These are phyloP conservation scores for Platyura marginata DNA, from an alignment of 1,140 invertebrate species.

Conservation along the genomic window DNA sequence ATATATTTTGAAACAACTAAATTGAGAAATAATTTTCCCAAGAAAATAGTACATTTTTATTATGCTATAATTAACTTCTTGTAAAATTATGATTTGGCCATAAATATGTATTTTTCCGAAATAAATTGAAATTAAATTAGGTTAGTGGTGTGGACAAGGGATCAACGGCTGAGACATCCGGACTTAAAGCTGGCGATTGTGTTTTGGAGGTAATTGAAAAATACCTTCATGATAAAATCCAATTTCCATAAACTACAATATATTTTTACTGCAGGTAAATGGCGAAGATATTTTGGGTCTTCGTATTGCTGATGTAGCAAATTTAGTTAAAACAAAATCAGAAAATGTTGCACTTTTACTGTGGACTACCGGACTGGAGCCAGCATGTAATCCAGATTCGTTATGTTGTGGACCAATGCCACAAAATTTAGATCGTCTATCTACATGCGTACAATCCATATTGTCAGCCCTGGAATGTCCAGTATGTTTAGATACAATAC, in stretches of 20 bases:
- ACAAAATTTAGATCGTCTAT: constrained; percentile 27
- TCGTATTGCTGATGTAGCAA: constrained; percentile 34
- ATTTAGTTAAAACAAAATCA: constrained; percentile 27
- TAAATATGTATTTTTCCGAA: not conserved
- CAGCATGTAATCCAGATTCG: constrained; percentile 27
- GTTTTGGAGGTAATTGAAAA: constrained; percentile 28
- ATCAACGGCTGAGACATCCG: constrained; percentile 27
- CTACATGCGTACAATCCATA: constrained; percentile 27
- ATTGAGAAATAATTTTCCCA: too few species aligned
- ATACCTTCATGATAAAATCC: not conserved
- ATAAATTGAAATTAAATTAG: constrained; percentile 8
- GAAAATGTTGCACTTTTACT: constrained; percentile 23
- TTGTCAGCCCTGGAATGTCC: constrained; percentile 40
- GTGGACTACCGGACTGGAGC: constrained; percentile 27
- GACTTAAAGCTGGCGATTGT: constrained; percentile 38
- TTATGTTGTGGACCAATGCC: constrained; percentile 32
- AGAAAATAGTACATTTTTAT: too few species aligned
- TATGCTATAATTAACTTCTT: too few species aligned
- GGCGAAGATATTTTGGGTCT: constrained; percentile 37
- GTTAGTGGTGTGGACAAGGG: constrained; percentile 27
- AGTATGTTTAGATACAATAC: constrained; percentile 35
- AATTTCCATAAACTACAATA: not conserved
- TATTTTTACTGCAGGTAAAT: constrained; percentile 25
- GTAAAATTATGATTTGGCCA: too few species aligned
- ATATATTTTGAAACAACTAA: too few species aligned